These are phyloP conservation scores for Centropristis striata DNA, from an alignment of 2,113 vertebrate genomes.

Conservation along the genomic window DNA sequence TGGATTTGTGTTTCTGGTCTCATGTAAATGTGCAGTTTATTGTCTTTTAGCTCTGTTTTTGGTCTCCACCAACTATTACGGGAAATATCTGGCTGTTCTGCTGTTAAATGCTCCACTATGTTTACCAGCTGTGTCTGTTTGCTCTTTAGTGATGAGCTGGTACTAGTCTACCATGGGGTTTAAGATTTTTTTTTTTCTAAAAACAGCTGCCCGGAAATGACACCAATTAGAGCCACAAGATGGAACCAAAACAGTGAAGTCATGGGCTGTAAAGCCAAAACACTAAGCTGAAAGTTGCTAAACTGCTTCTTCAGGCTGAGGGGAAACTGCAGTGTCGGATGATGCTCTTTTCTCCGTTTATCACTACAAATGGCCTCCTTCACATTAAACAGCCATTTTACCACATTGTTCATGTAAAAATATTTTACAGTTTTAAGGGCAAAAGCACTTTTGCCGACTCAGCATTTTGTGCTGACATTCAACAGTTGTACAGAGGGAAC, in stretches of 20 bases:
- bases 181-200: not conserved
- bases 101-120: not conserved
- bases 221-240: not conserved
- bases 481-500: not conserved
- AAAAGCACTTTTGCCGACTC: conserved; percentile 1
- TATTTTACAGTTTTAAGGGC: conserved; percentile 1
- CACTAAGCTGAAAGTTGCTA: not conserved
- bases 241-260: not conserved
- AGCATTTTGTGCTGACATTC: conserved; percentile 9
- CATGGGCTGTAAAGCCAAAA: not conserved
- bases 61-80: not conserved
- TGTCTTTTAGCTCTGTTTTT: not conserved
- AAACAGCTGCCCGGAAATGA: not conserved
- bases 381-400: not conserved
- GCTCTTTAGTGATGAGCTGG: not conserved
- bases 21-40: not conserved
- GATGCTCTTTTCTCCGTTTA: not conserved
- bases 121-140: not conserved
- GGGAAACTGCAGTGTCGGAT: not conserved
- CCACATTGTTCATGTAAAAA: conserved; percentile 1
- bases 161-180: not conserved
- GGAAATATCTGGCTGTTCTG: no score
- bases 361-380: not conserved
- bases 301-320: not conserved
- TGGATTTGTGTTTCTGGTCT: not conserved